phyloP scores from a whole-genome alignment of 1,140 invertebrate species.

The Cataglyphis hispanica region DNA sequence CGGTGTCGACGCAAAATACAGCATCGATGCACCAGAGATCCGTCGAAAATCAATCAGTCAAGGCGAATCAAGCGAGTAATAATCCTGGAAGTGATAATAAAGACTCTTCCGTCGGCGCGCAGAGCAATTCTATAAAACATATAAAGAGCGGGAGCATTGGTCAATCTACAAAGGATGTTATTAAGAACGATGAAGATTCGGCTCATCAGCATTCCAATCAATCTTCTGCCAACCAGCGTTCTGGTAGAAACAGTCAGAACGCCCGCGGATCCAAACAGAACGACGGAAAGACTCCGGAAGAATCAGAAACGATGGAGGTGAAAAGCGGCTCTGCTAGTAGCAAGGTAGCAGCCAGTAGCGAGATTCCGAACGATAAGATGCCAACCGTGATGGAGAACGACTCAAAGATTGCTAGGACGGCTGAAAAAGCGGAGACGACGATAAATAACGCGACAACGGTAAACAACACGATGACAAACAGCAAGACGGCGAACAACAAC shows the following conservation, averaged over 20 bases:
- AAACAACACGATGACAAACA: slow-evolving; percentile 3
- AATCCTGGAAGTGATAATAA: slow-evolving; percentile 43
- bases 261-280: not conserved
- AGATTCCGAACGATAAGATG: slow-evolving; percentile 26
- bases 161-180: slow-evolving; percentile 40
- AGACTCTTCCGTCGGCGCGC: slow-evolving; percentile 25
- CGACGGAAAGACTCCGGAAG: slow-evolving; percentile 27
- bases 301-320: not conserved
- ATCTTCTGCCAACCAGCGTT: slow-evolving; percentile 44
- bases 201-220: slow-evolving; percentile 27
- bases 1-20: not conserved
- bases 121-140: not conserved
- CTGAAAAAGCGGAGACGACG: not conserved
- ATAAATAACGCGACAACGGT: not conserved
- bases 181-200: slow-evolving; percentile 17
- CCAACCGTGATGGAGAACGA: slow-evolving; percentile 52
- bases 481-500: slow-evolving; percentile 41
- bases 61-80: not conserved
- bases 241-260: slow-evolving; percentile 16
- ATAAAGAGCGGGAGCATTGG: slow-evolving; percentile 51
- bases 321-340: slow-evolving; percentile 3
- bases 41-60: slow-evolving; percentile 4
- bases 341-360: not conserved
- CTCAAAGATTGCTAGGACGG: not conserved
- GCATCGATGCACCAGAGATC: slow-evolving; percentile 15